A percentile compares a stretch with the other conserved stretches of the same genome.
Conservation (phyloP, 2,888 invertebrate genomes). For the Teleogryllus oceanicus region DNA sequence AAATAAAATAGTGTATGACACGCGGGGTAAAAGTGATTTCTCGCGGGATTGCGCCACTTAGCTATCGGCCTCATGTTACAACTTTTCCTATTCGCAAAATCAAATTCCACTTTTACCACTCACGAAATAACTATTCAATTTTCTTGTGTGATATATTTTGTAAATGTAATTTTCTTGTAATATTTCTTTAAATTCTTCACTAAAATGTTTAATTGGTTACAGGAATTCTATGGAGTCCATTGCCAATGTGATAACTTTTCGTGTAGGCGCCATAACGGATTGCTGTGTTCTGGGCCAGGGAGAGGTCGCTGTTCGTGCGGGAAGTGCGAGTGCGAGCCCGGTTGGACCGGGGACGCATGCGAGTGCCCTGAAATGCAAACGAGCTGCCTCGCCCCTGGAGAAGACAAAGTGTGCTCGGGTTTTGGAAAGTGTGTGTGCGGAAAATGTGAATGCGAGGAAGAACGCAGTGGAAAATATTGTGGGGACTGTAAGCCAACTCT, state of each 20-base stretch:
- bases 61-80: too few species aligned
- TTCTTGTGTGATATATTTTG: too few species aligned
- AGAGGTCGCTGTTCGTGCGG: not conserved
- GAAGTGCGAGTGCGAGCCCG: not conserved
- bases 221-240: not conserved
- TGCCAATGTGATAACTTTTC: not conserved
- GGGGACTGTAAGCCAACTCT: not conserved
- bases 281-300: not conserved
- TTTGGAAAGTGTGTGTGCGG: not conserved
- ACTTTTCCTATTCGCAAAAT: too few species aligned
- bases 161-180: too few species aligned
- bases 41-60: too few species aligned
- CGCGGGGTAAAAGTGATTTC: too few species aligned
- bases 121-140: too few species aligned
- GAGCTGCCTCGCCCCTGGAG: not conserved
- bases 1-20: too few species aligned
- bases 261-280: not conserved
- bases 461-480: not conserved
- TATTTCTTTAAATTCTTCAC: too few species aligned
- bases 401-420: not conserved
- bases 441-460: not conserved
- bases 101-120: too few species aligned
- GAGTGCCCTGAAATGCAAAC: not conserved
- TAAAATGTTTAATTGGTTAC: too few species aligned
- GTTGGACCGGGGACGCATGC: not conserved